phyloP scores from a whole-genome alignment of 2,113 vertebrate genomes.

The Xiphophorus hellerii region DNA sequence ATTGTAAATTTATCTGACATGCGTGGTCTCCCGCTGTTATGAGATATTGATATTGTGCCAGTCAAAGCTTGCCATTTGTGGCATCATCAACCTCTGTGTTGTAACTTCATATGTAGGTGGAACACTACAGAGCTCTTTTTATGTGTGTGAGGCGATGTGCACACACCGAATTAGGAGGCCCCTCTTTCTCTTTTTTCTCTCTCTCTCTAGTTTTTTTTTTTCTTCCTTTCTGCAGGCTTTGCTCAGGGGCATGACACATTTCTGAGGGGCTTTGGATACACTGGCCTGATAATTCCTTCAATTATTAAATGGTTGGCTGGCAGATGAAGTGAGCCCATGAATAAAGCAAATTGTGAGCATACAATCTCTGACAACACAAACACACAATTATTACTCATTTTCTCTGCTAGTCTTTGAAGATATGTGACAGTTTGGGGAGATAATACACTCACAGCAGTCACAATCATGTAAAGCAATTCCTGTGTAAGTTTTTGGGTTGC shows the following conservation, averaged over 20 bases:
- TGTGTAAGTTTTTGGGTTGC: neutral
- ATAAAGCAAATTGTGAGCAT: conserved; percentile 72
- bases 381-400: conserved; percentile 56
- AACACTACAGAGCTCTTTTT: conserved; percentile 42
- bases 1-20: conserved; percentile 70
- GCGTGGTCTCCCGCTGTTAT: conserved; percentile 67
- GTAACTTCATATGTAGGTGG: conserved; percentile 66
- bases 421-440: neutral
- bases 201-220: conserved; percentile 4
- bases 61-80: conserved; percentile 71
- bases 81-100: conserved; percentile 72
- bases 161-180: conserved; percentile 54
- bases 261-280: conserved; percentile 75
- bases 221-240: conserved; percentile 60
- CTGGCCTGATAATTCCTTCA: conserved; percentile 77
- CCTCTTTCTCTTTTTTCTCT: conserved; percentile 5
- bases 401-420: conserved; percentile 59
- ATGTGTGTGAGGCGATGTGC: conserved; percentile 9
- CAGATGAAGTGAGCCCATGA: conserved; percentile 71
- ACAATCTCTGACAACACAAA: conserved; percentile 58
- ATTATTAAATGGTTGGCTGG: conserved; percentile 75
- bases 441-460: neutral
- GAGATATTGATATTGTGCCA: conserved; percentile 71
- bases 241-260: conserved; percentile 78
- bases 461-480: neutral